Conservation (phyloP, 2,888 invertebrate genomes). For the Parapristionchus giblindavisi region DNA sequence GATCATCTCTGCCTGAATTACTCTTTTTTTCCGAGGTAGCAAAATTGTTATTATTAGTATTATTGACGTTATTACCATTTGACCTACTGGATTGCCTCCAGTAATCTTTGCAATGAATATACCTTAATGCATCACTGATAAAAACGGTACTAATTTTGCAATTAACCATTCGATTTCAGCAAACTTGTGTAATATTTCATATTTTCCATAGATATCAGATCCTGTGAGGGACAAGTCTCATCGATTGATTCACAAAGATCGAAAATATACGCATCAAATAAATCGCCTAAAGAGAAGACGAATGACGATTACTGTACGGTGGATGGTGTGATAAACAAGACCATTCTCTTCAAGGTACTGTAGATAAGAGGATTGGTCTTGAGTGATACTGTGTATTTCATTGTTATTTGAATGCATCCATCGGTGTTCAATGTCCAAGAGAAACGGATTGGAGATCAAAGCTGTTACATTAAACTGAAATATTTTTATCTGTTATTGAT, state of each 20-base stretch:
- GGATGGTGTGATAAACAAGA: neutral
- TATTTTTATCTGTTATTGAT: neutral
- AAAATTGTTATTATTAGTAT: no score
- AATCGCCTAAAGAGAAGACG: neutral
- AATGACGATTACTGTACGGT: neutral
- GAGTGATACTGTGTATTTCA: neutral
- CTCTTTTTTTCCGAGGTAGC: no score
- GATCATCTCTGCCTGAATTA: no score
- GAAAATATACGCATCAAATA: conserved; percentile 10
- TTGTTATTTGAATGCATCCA: conserved; percentile 14
- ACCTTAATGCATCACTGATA: no score
- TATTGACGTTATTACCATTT: no score
- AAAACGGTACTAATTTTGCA: no score
- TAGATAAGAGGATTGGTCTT: neutral
- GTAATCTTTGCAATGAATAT: no score
- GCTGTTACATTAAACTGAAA: conserved; percentile 2
- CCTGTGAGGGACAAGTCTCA: neutral
- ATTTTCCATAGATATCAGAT: neutral
- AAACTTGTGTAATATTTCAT: neutral
- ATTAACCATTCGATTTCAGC: neutral
- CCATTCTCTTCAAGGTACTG: neutral
- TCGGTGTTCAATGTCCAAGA: neutral
- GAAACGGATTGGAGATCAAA: neutral
- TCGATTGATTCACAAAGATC: neutral
- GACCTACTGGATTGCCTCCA: no score